Evolutionary conservation across 2,797 vertebrate genomes (phyloP).

Genomic region (Sebastes goodei): DNA sequence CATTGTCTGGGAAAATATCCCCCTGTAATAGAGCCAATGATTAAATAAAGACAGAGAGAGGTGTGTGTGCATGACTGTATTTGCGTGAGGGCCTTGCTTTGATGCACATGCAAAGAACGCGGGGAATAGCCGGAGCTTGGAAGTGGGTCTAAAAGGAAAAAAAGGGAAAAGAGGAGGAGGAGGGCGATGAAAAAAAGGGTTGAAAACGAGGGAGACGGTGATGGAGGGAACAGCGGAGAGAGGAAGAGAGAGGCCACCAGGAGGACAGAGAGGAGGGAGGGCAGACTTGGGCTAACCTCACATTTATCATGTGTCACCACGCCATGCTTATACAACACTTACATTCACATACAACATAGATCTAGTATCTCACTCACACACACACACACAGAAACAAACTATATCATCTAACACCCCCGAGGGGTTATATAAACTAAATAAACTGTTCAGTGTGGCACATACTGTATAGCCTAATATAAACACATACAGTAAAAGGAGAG

Average conservation of each 20-base stretch:
- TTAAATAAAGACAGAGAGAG: constrained; percentile 75
- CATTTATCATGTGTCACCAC: constrained; percentile 74
- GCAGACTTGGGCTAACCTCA: constrained; percentile 48
- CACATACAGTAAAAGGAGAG: not conserved
- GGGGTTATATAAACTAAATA: constrained; percentile 49
- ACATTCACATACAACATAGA: constrained; percentile 45
- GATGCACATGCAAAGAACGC: constrained; percentile 23
- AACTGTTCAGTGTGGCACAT: constrained; percentile 28
- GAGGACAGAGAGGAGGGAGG: constrained; percentile 62
- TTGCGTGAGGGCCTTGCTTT: constrained; percentile 22
- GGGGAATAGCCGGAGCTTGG: constrained; percentile 4
- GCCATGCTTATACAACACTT: constrained; percentile 46
- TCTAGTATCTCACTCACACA: not conserved
- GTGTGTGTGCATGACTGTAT: constrained; percentile 5
- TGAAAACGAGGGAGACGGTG: not conserved
- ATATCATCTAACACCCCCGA: constrained; percentile 25
- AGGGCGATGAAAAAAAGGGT: not conserved
- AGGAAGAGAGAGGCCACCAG: constrained; percentile 57
- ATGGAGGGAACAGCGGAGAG: constrained; percentile 29
- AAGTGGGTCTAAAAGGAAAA: constrained; percentile 10
- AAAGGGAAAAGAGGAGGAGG: not conserved
- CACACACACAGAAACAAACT: constrained; percentile 18
- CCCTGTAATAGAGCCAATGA: constrained; percentile 75
- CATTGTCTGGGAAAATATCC: constrained; percentile 78
- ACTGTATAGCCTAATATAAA: constrained; percentile 2